phyloP scores from a whole-genome alignment of 2,797 vertebrate genomes.

The Hyperoplus immaculatus region DNA sequence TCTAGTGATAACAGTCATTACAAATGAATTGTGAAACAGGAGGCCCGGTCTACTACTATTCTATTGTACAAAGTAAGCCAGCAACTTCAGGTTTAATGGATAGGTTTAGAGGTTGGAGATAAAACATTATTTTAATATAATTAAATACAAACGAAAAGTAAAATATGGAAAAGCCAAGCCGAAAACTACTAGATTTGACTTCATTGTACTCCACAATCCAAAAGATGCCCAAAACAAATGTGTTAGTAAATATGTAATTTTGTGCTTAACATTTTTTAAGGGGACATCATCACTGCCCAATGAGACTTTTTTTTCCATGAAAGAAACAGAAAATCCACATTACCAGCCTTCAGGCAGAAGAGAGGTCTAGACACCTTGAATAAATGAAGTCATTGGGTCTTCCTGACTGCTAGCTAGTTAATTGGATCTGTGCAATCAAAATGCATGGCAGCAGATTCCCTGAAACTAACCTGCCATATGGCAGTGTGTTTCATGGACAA shows the following conservation, averaged over 20 bases:
- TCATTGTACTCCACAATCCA: not conserved
- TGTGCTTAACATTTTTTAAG: not conserved
- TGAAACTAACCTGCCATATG: not conserved
- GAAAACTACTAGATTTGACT: not conserved
- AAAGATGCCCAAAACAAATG: not conserved
- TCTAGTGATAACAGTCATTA: slow-evolving; percentile 3
- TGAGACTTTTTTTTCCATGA: not conserved
- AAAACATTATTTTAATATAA: slow-evolving; percentile 7
- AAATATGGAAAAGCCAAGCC: not conserved
- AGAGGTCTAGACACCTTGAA: not conserved
- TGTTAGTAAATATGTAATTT: not conserved
- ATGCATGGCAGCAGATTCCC: not conserved
- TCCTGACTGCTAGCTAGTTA: not conserved
- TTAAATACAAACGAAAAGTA: not conserved
- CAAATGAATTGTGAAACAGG: slow-evolving; percentile 10
- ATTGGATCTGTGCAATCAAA: slow-evolving; percentile 4
- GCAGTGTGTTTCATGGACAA: not conserved
- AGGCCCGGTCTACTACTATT: not conserved
- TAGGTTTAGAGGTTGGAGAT: not conserved
- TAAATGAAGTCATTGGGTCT: not conserved
- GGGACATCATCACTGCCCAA: not conserved
- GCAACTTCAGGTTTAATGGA: slow-evolving; percentile 9
- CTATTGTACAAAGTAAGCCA: slow-evolving; percentile 7
- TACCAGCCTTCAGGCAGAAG: not conserved
- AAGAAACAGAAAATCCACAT: not conserved